Evolutionary conservation across 2,888 invertebrate species (phyloP).

Genomic region (Sphaeridia pumilis): DNA sequence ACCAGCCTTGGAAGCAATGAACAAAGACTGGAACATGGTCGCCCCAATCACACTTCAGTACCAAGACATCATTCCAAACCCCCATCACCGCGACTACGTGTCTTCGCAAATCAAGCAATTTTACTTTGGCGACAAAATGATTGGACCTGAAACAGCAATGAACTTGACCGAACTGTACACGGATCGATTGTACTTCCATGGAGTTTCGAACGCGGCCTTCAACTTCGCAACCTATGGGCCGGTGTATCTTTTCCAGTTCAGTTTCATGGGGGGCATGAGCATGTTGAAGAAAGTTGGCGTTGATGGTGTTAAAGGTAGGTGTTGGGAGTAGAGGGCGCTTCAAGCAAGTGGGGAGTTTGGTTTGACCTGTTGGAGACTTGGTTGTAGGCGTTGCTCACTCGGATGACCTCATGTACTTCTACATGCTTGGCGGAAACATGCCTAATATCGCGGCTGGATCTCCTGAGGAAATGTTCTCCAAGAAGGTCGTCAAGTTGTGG

Average conservation of each 20-base stretch:
- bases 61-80: constrained; percentile 2
- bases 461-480: constrained; percentile 8
- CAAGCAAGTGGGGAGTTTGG: too few relatives aligned
- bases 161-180: constrained; percentile 12
- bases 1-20: constrained; percentile 6
- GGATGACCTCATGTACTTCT: constrained; percentile 10
- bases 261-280: constrained; percentile 4
- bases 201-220: constrained; percentile 12
- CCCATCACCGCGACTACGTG: constrained; percentile 7
- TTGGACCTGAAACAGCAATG: constrained; percentile 5
- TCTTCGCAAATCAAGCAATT: constrained; percentile 11
- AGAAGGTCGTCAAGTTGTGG: constrained; percentile 12
- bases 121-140: constrained; percentile 13
- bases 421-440: not conserved
- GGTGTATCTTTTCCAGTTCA: constrained; percentile 9
- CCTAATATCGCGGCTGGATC: not conserved
- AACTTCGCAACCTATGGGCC: constrained; percentile 10
- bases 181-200: constrained; percentile 8
- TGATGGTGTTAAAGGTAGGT: constrained; percentile 4
- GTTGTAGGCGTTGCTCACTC: constrained; percentile 7
- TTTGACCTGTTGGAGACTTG: too few relatives aligned
- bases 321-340: too few relatives aligned
- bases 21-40: constrained; percentile 2
- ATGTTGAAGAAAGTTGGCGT: constrained; percentile 5
- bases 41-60: constrained; percentile 5